phyloP scores from a whole-genome alignment of 2,888 invertebrate species.

The Eristalis pertinax region DNA sequence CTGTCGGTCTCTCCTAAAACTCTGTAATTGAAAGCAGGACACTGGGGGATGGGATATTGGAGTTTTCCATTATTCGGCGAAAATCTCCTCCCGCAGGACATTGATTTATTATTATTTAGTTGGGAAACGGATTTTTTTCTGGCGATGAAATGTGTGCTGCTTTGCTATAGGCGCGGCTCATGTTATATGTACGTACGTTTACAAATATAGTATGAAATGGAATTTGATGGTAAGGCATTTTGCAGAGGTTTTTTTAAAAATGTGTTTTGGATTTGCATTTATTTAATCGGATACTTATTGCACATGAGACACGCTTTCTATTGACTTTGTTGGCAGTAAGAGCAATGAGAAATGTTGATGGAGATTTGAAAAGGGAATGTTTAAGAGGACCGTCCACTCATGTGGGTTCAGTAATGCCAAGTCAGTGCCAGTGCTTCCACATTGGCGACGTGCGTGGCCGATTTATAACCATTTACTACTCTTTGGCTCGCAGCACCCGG shows the following conservation, averaged over 20 bases:
- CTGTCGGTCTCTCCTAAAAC: conserved; percentile 32
- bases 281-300: too few relatives aligned
- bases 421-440: too few relatives aligned
- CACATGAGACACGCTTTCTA: too few relatives aligned
- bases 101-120: conserved; percentile 67
- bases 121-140: neutral
- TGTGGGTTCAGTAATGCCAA: too few relatives aligned
- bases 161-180: neutral
- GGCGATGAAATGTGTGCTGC: neutral
- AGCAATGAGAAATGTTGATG: too few relatives aligned
- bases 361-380: too few relatives aligned
- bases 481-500: too few relatives aligned
- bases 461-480: too few relatives aligned
- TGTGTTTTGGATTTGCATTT: too few relatives aligned
- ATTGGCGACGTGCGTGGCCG: too few relatives aligned
- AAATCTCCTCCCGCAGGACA: conserved; percentile 45
- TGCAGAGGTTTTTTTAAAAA: neutral
- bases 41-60: conserved; percentile 13
- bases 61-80: conserved; percentile 38
- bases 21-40: conserved; percentile 58
- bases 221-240: neutral
- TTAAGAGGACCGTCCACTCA: too few relatives aligned
- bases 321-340: too few relatives aligned
- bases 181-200: neutral
- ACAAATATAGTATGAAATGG: neutral